phyloP scores from a whole-genome alignment of 2,113 vertebrate genomes.

The Pomatostomus ruficeps region DNA sequence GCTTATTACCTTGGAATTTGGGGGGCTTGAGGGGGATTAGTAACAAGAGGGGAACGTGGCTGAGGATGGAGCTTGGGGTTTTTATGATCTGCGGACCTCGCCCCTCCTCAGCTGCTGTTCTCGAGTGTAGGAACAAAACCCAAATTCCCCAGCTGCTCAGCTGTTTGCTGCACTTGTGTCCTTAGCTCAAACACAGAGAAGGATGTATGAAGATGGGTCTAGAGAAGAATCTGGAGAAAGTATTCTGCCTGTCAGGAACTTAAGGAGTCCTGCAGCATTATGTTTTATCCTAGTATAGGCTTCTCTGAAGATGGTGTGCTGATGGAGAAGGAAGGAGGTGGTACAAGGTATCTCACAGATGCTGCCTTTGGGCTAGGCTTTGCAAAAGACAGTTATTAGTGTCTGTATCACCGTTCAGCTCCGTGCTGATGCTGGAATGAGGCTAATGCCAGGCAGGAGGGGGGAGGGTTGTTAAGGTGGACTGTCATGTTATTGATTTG shows the following conservation, averaged over 20 bases:
- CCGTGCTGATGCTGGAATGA: constrained; percentile 4
- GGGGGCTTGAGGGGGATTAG: too few relatives aligned
- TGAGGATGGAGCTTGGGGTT: neutral
- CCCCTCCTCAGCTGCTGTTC: constrained; percentile 12
- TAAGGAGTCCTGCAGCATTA: neutral
- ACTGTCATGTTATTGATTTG: neutral
- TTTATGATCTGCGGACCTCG: neutral
- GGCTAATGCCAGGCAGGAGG: constrained; percentile 22
- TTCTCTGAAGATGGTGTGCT: neutral
- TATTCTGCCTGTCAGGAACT: neutral
- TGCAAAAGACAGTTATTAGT: neutral
- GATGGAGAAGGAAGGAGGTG: neutral
- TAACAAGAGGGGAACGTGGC: neutral
- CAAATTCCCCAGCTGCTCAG: constrained; percentile 49
- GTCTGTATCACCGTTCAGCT: neutral
- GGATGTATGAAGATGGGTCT: neutral
- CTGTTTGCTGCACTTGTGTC: constrained; percentile 31
- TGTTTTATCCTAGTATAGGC: neutral
- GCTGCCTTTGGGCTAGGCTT: neutral
- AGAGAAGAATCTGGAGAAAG: neutral
- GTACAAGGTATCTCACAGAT: neutral
- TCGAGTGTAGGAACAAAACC: neutral
- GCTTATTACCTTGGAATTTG: neutral
- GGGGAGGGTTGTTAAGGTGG: constrained; percentile 47
- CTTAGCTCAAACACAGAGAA: neutral